A percentile compares a stretch with the other conserved stretches of the same genome.
phyloP scores from a whole-genome alignment of 2,797 vertebrate genomes.

The Eospalax fontanierii region DNA sequence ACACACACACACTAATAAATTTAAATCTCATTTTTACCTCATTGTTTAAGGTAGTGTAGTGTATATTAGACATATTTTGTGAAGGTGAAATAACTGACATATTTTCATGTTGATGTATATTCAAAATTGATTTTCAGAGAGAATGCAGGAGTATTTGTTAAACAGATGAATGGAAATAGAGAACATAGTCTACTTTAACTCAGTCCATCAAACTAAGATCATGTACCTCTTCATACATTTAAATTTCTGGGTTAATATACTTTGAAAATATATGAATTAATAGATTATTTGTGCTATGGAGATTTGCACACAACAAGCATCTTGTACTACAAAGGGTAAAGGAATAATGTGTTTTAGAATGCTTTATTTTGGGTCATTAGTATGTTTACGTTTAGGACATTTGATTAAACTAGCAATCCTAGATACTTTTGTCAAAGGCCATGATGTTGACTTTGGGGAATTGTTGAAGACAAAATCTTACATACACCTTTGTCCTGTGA shows the following conservation, averaged over 20 bases:
- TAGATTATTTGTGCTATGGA: neutral
- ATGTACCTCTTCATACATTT: neutral
- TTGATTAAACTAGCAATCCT: neutral
- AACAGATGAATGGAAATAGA: neutral
- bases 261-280: conserved; percentile 31
- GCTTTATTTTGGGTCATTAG: neutral
- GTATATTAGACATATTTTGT: neutral
- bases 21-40: neutral
- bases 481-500: neutral
- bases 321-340: neutral
- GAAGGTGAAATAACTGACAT: neutral
- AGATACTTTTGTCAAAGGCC: neutral
- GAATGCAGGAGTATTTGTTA: neutral
- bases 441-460: neutral
- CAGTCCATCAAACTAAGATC: neutral
- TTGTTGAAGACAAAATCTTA: neutral
- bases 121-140: neutral
- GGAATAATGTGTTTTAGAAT: conserved; percentile 5
- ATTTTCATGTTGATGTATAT: neutral
- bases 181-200: neutral
- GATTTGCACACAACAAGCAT: neutral
- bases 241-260: neutral
- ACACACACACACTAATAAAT: neutral
- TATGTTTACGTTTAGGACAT: neutral
- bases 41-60: neutral